A percentile compares a stretch with the other conserved stretches of the same genome.
Evolutionary conservation across 1,140 invertebrate genomes (phyloP).

Genomic region (Bradysia coprophila): DNA sequence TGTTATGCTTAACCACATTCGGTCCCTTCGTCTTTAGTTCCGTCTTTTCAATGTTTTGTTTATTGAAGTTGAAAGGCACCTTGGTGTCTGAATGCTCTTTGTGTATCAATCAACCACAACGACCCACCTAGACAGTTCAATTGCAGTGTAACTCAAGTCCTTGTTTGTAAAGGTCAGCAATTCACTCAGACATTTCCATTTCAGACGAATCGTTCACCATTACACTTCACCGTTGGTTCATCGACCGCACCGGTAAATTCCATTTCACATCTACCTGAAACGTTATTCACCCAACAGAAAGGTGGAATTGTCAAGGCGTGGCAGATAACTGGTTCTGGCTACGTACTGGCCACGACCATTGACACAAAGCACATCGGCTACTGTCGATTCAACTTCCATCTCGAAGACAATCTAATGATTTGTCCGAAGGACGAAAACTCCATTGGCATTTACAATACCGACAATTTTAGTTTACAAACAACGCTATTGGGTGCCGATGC

Average conservation of each 20-base stretch:
- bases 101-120: too few species aligned
- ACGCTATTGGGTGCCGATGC: constrained; percentile 19
- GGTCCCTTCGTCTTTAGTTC: too few species aligned
- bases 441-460: constrained; percentile 36
- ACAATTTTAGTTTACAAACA: constrained; percentile 28
- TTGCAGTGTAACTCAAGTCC: too few species aligned
- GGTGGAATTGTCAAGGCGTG: constrained; percentile 44
- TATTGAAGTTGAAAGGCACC: too few species aligned
- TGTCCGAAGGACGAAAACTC: constrained; percentile 41
- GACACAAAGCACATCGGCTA: constrained; percentile 40
- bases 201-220: constrained; percentile 17
- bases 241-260: constrained; percentile 12
- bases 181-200: constrained; percentile 2
- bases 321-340: constrained; percentile 34
- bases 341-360: constrained; percentile 31
- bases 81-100: too few species aligned
- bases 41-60: too few species aligned
- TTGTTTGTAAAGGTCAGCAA: too few species aligned
- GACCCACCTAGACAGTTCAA: too few species aligned
- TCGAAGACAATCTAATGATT: constrained; percentile 38
- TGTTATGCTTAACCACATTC: too few species aligned
- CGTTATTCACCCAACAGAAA: constrained; percentile 48
- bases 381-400: constrained; percentile 37
- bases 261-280: constrained; percentile 19
- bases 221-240: constrained; percentile 17